These are phyloP conservation scores for Coracias cyanogaster DNA, from an alignment of 2,797 vertebrate genomes.

Conservation along the genomic window DNA sequence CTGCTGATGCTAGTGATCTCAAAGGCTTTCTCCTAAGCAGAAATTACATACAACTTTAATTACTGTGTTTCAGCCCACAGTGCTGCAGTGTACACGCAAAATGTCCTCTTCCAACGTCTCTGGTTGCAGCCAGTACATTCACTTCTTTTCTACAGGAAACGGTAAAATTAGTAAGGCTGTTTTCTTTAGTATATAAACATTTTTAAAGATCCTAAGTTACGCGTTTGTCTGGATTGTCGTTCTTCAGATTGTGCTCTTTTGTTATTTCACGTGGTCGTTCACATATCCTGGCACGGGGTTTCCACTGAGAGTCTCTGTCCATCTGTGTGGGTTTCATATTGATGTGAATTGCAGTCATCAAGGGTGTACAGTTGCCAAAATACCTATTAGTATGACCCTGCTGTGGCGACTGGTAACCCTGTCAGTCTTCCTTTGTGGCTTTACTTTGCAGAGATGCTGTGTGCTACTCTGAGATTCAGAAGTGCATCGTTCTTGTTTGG, in stretches of 20 bases:
- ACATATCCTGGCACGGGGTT: not conserved
- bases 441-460: not conserved
- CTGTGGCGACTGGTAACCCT: not conserved
- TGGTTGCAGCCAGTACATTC: not conserved
- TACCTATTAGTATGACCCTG: not conserved
- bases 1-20: not conserved
- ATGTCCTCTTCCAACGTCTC: fast-evolving
- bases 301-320: not conserved
- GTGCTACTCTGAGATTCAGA: not conserved
- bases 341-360: not conserved
- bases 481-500: not conserved
- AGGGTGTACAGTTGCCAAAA: constrained; percentile 4
- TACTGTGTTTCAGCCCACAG: not conserved
- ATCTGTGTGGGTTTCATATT: not conserved
- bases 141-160: not conserved
- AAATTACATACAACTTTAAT: not conserved
- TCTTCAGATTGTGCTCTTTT: not conserved
- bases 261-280: not conserved
- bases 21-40: not conserved
- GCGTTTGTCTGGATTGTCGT: fast-evolving
- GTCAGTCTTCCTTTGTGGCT: not conserved
- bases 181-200: not conserved
- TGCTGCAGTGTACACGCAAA: not conserved
- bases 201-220: not conserved
- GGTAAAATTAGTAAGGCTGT: not conserved